Evolutionary conservation across 2,113 vertebrate genomes (phyloP), one percentile per base, ranked within the genome.

Genomic region (Phalacrocorax brasilianus): DNA sequence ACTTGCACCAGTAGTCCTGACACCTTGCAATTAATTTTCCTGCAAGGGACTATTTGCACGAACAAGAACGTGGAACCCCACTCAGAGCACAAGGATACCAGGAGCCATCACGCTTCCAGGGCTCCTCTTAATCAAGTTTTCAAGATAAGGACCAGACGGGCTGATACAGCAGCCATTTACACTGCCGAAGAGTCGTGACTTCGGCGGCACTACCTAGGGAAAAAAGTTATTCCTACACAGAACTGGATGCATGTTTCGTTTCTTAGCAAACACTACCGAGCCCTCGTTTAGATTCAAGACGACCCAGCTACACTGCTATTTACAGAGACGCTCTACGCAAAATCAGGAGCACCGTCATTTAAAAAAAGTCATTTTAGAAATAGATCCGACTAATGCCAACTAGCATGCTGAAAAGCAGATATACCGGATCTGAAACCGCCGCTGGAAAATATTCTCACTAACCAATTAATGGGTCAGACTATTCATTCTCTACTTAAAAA

Each of bases 1-100:
- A 12, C 10, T 30, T 1, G 24, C 58, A 33, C 8, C 26, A 22
- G 11, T 1, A 20, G 16, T 4, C 12, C 17, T 2, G n/a, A 26
- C 1, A 1, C 30, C 32, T 11, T 2, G 8, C 6, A 16, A 9
- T 2, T 27, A 35, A 44, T 1, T 9, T 11, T n/a, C 4, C 50
- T 5, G 61, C 38, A 47, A 19, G 16, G 2, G 26, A 8, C 9
- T 19, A 3, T 4, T 14, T 2, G 20, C 58, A 13, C 3, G 6
- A 59, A 53, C 0, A 5, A 20, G 4, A 33, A 50, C 1, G 12
- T 5, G 10, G 2, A 61, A 23, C 1, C 8, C n/a, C 38, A 2
- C 23, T 20, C 8, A 5, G 30, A 45, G 47, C 12, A 49, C 15
- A 14, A 19, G 28, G 8, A 12, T 2, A 3, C 9, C 3, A 11